phyloP scores from a whole-genome alignment of 2,797 vertebrate species.

The Distichodus sexfasciatus region DNA sequence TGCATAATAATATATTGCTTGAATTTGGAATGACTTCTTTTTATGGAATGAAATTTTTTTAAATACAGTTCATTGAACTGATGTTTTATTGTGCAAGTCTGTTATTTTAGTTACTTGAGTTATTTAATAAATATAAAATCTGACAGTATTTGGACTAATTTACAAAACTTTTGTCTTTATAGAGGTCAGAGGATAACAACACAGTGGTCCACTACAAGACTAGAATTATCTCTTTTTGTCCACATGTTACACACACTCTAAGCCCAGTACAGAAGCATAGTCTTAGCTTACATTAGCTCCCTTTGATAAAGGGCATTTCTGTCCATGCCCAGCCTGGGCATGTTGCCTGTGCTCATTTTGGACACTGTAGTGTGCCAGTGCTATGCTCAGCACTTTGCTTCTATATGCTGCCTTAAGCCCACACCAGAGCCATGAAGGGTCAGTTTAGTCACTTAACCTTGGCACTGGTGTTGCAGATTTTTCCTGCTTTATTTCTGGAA shows the following conservation, averaged over 20 bases:
- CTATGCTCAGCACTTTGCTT: slow-evolving; percentile 43
- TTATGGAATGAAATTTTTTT: no score
- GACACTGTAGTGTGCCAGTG: slow-evolving; percentile 40
- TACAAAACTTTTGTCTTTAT: not conserved
- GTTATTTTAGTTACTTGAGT: no score
- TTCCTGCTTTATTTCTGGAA: not conserved
- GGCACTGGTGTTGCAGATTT: not conserved
- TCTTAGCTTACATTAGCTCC: slow-evolving; percentile 1
- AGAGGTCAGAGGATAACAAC: not conserved
- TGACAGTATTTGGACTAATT: no score
- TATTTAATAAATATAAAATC: no score
- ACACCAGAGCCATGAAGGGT: not conserved
- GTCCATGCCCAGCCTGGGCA: slow-evolving; percentile 43
- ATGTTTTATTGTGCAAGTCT: no score
- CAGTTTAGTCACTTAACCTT: not conserved
- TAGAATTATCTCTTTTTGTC: not conserved
- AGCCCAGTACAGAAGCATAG: slow-evolving; percentile 13
- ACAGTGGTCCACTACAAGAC: not conserved
- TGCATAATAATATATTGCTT: no score
- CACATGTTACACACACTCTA: not conserved
- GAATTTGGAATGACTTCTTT: no score
- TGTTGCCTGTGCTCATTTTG: slow-evolving; percentile 34
- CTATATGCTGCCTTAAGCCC: slow-evolving; percentile 14
- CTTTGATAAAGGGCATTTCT: slow-evolving; percentile 23
- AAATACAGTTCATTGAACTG: no score